Percentiles rank a stretch among this genome's conserved stretches.
Conservation (phyloP, 2,797 vertebrate genomes). For the Gastrophryne carolinensis region DNA sequence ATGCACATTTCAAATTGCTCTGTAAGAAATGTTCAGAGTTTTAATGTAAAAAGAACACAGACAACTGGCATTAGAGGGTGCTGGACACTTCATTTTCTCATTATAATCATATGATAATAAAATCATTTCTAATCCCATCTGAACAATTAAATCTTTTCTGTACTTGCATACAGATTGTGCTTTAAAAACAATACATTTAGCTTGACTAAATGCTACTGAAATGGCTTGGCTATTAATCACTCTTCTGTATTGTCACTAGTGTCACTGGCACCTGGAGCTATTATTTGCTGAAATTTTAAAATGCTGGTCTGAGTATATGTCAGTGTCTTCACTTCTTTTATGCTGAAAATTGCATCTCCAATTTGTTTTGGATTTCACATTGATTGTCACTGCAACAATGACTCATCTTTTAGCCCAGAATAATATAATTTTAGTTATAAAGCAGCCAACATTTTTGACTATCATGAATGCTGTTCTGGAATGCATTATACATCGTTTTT, state of each 20-base stretch:
- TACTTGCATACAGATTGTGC: conserved; percentile 63
- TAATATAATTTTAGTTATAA: conserved; percentile 49
- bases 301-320: conserved; percentile 61
- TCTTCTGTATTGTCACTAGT: conserved; percentile 62
- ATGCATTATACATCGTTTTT: conserved; percentile 42
- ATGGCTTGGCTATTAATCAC: conserved; percentile 69
- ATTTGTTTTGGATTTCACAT: conserved; percentile 63
- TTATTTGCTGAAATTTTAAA: conserved; percentile 71
- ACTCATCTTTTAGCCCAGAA: conserved; percentile 60
- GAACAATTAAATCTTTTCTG: conserved; percentile 66
- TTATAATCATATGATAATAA: conserved; percentile 65
- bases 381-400: conserved; percentile 57
- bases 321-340: conserved; percentile 63
- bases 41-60: conserved; percentile 54
- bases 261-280: conserved; percentile 61
- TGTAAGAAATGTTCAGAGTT: conserved; percentile 52
- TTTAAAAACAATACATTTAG: conserved; percentile 72
- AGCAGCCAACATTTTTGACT: conserved; percentile 41
- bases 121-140: conserved; percentile 65
- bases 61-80: conserved; percentile 58
- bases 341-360: conserved; percentile 66
- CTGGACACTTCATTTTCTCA: conserved; percentile 59
- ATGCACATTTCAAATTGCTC: background rate
- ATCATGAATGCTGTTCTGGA: conserved; percentile 45
- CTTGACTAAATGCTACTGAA: conserved; percentile 69